Percentiles rank a stretch among this genome's conserved stretches.
Evolutionary conservation across 2,113 vertebrate species (phyloP).

Genomic region (Pteronura brasiliensis): DNA sequence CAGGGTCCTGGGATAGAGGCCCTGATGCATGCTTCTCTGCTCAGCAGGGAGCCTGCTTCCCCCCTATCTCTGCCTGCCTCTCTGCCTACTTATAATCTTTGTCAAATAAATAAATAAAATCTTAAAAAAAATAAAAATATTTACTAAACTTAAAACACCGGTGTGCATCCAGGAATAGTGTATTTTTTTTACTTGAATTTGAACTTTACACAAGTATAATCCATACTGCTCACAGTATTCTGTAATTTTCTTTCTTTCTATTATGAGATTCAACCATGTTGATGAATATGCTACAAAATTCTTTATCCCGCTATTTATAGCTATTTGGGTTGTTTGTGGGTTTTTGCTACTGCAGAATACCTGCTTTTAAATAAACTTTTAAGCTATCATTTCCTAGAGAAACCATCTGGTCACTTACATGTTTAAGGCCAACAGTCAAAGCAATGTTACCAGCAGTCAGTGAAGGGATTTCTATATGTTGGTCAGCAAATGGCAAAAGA

Average conservation of each 20-base stretch:
- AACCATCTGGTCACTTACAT: conserved; percentile 83
- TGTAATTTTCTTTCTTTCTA: conserved; percentile 17
- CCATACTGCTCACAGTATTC: background rate
- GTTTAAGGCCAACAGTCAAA: conserved; percentile 94
- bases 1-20: no score
- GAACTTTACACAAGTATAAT: conserved; percentile 3
- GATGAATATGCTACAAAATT: background rate
- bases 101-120: no score
- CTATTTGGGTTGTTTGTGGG: background rate
- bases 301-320: background rate
- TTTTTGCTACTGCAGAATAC: background rate
- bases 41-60: no score
- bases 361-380: background rate
- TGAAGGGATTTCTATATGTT: conserved; percentile 93
- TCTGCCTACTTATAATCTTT: no score
- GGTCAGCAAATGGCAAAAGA: conserved; percentile 96
- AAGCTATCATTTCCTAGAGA: conserved; percentile 9
- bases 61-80: no score
- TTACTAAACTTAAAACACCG: conserved; percentile 5
- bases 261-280: background rate
- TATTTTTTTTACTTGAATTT: conserved; percentile 19
- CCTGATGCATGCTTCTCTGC: no score
- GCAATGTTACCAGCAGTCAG: conserved; percentile 95
- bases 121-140: background rate
- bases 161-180: background rate